These are phyloP conservation scores for Archegozetes longisetosus DNA, from an alignment of 1,140 invertebrate genomes.

Conservation along the genomic window DNA sequence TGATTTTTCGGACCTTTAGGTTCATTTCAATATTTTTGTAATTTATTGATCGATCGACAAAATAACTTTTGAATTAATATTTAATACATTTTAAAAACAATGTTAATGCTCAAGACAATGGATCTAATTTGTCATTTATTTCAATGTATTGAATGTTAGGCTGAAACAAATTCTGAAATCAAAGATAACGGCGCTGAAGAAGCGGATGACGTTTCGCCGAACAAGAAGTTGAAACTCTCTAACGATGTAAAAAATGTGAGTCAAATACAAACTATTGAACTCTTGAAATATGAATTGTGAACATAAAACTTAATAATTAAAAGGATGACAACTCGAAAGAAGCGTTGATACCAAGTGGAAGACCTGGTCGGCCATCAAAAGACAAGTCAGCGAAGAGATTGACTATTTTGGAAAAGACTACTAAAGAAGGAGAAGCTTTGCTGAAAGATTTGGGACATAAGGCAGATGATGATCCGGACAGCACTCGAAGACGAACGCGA, in stretches of 20 bases:
- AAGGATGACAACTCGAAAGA: not conserved
- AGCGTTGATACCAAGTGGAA: not conserved
- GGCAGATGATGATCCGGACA: not conserved
- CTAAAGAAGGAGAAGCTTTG: not conserved
- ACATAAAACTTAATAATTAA: no score
- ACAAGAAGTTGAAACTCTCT: not conserved
- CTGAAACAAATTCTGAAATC: not conserved
- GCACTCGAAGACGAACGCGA: not conserved
- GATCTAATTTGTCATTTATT: no score
- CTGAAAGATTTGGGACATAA: not conserved
- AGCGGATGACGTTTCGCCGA: not conserved
- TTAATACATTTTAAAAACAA: no score
- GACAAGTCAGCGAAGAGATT: not conserved
- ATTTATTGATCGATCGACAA: no score
- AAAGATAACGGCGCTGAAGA: not conserved
- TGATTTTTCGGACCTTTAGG: no score
- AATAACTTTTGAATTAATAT: no score
- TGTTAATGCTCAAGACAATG: no score
- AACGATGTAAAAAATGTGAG: not conserved
- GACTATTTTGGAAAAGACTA: not conserved
- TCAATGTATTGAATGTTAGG: no score
- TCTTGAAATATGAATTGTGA: no score
- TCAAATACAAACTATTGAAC: not conserved
- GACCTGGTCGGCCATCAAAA: not conserved
- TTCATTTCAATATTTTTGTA: no score